These are phyloP conservation scores for Pachydiplax longipennis DNA, from an alignment of 2,888 invertebrate genomes.

Conservation along the genomic window DNA sequence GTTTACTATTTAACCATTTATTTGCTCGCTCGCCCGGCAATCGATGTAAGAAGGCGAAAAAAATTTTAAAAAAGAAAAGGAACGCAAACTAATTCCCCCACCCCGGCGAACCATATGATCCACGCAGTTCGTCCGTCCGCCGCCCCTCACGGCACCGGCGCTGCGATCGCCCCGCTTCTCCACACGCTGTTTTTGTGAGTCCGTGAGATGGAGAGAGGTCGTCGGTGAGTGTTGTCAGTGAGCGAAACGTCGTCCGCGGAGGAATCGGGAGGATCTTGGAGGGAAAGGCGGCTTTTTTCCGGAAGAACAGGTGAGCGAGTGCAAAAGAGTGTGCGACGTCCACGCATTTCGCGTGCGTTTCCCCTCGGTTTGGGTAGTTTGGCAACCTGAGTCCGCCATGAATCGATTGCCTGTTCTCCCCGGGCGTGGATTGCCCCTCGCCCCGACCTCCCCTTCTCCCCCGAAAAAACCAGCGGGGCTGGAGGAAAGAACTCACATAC, in stretches of 20 bases:
- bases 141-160: background rate
- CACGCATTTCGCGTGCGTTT: background rate
- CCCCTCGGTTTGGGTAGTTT: background rate
- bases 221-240: background rate
- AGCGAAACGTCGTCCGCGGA: background rate
- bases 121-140: background rate
- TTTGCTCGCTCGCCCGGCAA: background rate
- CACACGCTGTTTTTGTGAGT: background rate
- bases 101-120: background rate
- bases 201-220: background rate
- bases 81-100: background rate
- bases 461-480: background rate
- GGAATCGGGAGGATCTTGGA: too few species aligned
- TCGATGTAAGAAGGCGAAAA: background rate
- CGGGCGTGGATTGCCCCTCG: background rate
- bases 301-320: background rate
- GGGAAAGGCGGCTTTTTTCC: background rate
- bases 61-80: background rate
- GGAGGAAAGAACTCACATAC: too few species aligned
- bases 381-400: background rate
- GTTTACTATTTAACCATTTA: background rate
- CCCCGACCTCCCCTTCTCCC: background rate
- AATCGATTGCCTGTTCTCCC: constrained; percentile 30
- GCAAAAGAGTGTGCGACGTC: background rate
- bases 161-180: background rate